Evolutionary conservation across 2,113 vertebrate species (phyloP).

Genomic region (Trematomus loennbergii): DNA sequence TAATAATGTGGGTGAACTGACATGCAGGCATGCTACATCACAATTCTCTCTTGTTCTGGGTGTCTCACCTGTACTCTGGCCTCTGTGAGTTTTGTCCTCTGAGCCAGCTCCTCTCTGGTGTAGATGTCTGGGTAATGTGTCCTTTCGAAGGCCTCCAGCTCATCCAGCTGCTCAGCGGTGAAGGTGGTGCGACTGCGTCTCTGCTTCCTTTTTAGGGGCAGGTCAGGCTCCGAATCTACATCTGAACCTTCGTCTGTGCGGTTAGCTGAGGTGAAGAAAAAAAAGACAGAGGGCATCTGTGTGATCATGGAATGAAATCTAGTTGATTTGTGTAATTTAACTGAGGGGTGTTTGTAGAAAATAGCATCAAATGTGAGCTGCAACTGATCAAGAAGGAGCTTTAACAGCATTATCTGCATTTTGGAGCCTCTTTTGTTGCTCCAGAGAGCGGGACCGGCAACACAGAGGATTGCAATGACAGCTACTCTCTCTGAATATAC

Average conservation of each 20-base stretch:
- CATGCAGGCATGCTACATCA: neutral
- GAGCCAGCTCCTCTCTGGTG: conserved; percentile 96
- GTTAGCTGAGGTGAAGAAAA: conserved; percentile 85
- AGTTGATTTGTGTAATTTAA: conserved; percentile 33
- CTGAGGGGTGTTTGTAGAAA: conserved; percentile 24
- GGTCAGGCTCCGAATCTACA: conserved; percentile 95
- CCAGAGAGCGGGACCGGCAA: conserved; percentile 48
- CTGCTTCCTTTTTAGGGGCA: conserved; percentile 97
- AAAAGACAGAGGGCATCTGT: conserved; percentile 43
- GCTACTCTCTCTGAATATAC: conserved; percentile 68
- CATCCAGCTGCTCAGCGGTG: conserved; percentile 98
- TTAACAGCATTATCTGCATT: conserved; percentile 55
- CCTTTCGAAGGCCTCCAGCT: conserved; percentile 97
- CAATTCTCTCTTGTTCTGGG: neutral
- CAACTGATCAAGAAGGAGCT: conserved; percentile 30
- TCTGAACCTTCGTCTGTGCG: conserved; percentile 96
- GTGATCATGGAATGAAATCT: conserved; percentile 40
- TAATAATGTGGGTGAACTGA: neutral
- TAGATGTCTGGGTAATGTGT: conserved; percentile 99
- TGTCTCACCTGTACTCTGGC: conserved; percentile 92
- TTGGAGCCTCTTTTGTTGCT: conserved; percentile 57
- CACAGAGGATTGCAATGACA: conserved; percentile 72
- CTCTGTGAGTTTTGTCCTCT: conserved; percentile 98
- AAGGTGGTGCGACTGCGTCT: conserved; percentile 97
- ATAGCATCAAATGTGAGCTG: conserved; percentile 31